phyloP scores from a whole-genome alignment of 2,797 vertebrate genomes.

The Hippocampus kuda region DNA sequence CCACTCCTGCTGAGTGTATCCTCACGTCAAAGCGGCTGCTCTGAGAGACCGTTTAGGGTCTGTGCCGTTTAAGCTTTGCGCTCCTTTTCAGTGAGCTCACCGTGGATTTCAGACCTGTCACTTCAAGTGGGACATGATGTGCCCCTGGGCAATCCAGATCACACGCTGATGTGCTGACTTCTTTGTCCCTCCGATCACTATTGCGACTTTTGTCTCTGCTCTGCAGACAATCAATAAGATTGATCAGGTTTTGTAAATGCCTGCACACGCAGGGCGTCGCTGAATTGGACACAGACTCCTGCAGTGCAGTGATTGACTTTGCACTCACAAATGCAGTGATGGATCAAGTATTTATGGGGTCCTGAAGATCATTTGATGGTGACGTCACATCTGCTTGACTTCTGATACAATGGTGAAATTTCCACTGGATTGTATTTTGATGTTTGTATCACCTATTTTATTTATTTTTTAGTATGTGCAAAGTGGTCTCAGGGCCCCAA shows the following conservation, averaged over 20 bases:
- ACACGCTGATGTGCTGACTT: neutral
- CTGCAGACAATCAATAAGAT: slow-evolving; percentile 7
- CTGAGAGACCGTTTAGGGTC: slow-evolving; percentile 10
- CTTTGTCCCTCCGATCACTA: neutral
- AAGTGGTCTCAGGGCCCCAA: neutral
- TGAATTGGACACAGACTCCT: slow-evolving; percentile 3
- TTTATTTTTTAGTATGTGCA: neutral
- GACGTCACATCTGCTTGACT: neutral
- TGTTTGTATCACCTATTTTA: neutral
- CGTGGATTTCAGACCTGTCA: slow-evolving; percentile 22
- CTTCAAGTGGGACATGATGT: slow-evolving; percentile 3
- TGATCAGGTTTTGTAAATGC: slow-evolving; percentile 6
- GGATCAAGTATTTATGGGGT: neutral
- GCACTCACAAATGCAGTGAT: neutral
- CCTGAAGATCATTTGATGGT: neutral
- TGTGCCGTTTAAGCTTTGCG: too few species aligned
- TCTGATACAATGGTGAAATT: neutral
- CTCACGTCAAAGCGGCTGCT: neutral
- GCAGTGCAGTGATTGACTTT: slow-evolving; percentile 5
- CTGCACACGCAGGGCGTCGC: slow-evolving; percentile 27
- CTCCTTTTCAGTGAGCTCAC: neutral
- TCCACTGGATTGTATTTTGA: neutral
- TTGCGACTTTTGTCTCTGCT: slow-evolving; percentile 3
- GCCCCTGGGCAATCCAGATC: neutral
- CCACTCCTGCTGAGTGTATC: neutral